phyloP scores from a whole-genome alignment of 2,113 vertebrate species.

The Heterotilapia buettikoferi region DNA sequence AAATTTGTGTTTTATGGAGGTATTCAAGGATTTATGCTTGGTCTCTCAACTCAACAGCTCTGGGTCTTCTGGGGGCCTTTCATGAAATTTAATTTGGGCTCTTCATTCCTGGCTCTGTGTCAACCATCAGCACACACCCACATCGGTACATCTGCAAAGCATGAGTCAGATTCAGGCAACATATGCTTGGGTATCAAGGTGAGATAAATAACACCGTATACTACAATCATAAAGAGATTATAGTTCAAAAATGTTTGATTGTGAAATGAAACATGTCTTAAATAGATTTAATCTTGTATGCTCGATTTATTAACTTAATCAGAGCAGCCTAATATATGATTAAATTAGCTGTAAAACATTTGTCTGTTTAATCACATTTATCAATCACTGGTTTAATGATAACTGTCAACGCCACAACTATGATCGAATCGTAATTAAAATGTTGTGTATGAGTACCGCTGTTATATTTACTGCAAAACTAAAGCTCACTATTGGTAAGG shows the following conservation, averaged over 20 bases:
- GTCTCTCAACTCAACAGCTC: not conserved
- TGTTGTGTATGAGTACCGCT: not conserved
- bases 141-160: not conserved
- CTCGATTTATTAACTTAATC: not conserved
- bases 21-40: not conserved
- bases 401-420: not conserved
- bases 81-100: constrained; percentile 24
- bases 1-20: not conserved
- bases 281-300: not conserved
- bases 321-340: not conserved
- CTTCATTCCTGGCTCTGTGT: constrained; percentile 14
- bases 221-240: not conserved
- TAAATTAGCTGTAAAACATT: not conserved
- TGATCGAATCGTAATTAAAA: not conserved
- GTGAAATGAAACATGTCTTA: not conserved
- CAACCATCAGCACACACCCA: not conserved
- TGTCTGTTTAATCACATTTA: not conserved
- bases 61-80: not conserved
- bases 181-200: not conserved
- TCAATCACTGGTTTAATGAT: not conserved
- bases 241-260: not conserved
- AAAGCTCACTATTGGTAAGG: not conserved
- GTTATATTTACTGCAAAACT: not conserved
- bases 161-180: not conserved
- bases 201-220: not conserved